Evolutionary conservation across 2,888 invertebrate species (phyloP).

Genomic region (Atethmia centrago): DNA sequence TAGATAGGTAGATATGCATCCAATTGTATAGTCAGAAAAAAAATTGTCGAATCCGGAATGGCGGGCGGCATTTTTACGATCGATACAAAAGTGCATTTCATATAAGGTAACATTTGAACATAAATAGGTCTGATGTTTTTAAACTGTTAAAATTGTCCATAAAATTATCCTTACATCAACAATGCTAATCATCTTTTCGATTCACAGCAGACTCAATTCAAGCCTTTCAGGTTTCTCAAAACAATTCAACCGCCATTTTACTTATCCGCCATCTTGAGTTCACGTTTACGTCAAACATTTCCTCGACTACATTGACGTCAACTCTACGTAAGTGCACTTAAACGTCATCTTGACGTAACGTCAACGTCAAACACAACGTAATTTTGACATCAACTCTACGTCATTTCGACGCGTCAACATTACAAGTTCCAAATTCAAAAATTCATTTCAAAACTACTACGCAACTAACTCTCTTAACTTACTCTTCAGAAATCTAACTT

Average conservation of each 20-base stretch:
- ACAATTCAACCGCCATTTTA: background rate
- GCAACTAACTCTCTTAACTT: slow-evolving; percentile 86
- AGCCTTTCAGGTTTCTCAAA: background rate
- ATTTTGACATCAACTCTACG: background rate
- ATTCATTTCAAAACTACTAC: slow-evolving; percentile 65
- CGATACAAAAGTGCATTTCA: too few relatives aligned
- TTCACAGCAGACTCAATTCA: background rate
- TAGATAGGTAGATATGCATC: too few relatives aligned
- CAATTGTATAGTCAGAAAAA: too few relatives aligned
- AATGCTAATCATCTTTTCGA: background rate
- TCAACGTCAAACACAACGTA: background rate
- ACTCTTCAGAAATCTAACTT: slow-evolving; percentile 82
- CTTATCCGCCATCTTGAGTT: background rate
- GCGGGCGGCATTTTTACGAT: too few relatives aligned
- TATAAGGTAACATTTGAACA: too few relatives aligned
- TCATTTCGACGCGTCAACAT: slow-evolving; percentile 7
- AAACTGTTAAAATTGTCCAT: background rate
- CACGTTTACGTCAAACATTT: background rate
- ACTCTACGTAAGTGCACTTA: background rate
- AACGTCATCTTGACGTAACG: background rate
- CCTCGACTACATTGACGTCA: background rate
- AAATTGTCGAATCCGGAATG: too few relatives aligned
- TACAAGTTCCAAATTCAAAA: background rate
- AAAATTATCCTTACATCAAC: background rate
- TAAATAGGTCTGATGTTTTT: too few relatives aligned